Evolutionary conservation across 2,888 invertebrate genomes (phyloP).

Genomic region (Cerastis leucographa): DNA sequence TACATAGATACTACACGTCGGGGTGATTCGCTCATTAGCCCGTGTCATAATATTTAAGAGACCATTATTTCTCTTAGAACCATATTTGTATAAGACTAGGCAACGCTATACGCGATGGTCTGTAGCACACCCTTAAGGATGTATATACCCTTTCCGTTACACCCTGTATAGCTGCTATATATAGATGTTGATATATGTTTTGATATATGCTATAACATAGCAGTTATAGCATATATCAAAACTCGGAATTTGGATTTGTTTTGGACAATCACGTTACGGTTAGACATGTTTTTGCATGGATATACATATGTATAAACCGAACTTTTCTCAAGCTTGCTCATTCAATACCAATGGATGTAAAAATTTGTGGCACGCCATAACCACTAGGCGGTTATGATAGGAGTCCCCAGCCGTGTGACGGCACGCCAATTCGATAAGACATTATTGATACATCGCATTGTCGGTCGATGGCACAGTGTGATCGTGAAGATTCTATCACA

Average conservation of each 20-base stretch:
- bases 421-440: slow-evolving; percentile 85
- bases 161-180: no score
- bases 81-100: not conserved
- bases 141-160: no score
- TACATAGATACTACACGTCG: not conserved
- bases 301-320: not conserved
- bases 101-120: no score
- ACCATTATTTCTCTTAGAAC: not conserved
- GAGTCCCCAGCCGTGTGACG: slow-evolving; percentile 69
- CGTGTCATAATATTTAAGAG: not conserved
- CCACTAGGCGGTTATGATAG: slow-evolving; percentile 67
- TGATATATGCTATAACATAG: no score
- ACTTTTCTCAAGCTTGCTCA: slow-evolving; percentile 21
- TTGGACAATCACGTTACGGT: not conserved
- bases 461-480: slow-evolving; percentile 68
- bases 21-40: not conserved
- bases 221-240: no score
- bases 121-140: no score
- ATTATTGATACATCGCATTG: slow-evolving; percentile 81
- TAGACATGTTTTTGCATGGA: slow-evolving; percentile 2
- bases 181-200: no score
- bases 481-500: slow-evolving; percentile 85
- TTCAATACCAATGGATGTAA: slow-evolving; percentile 51
- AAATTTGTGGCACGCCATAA: slow-evolving; percentile 58
- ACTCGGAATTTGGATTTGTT: not conserved